Base-by-base conservation (phyloP, 2,113 vertebrate genomes). In the Falcunculus frontatus region DNA sequence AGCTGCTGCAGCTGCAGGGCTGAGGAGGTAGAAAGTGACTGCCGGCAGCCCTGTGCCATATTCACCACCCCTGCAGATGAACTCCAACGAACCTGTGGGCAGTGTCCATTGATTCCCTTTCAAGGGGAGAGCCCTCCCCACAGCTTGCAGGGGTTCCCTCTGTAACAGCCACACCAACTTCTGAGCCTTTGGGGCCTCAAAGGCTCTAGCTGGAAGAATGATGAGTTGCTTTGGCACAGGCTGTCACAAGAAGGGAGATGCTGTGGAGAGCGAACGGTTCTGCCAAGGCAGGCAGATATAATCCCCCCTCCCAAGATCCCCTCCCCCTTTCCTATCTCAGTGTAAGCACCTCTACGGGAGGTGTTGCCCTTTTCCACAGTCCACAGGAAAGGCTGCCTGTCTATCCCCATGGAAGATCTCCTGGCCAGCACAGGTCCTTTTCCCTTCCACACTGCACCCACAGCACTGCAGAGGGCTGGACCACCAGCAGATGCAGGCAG, bases 201-300 rank as follows among this genome's bases (percentile, higher is more conserved):
- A 64, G 32, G 44, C n/a, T 69, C 69, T 33, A 30, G 27, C 35
- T 29, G 32, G 47, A 76, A n/a, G 57, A 41, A 55, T 27, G 23
- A 50, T 8, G 21, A 87, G 47, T 60, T 77, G 46, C 35, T 82
- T 56, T 13, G 5, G 23, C 33, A 63, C 9, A 16, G 44, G 27
- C 62, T 95, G 79, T 55, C 47, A 56, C 29, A 35, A 52, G 56
- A 75, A 70, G 21, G 27, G 26, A 80, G 6, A 47, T 11, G 29
- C n/a, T 64, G 47, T 8, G 29, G 39, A 13, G 6, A 35, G 29
- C 0, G 0, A 74, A 23, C 0, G 0, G 32, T n/a, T 33, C 55
- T 44, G 33, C 60, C 21, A 32, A 65, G 41, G 27, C 37, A 89
- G 42, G 27, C 0, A 0, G 55, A 42, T 44, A 25, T 16, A 63